Percentiles rank a stretch among this genome's conserved stretches.
phyloP scores from a whole-genome alignment of 1,140 invertebrate species.

The Drosophila fuyamai region DNA sequence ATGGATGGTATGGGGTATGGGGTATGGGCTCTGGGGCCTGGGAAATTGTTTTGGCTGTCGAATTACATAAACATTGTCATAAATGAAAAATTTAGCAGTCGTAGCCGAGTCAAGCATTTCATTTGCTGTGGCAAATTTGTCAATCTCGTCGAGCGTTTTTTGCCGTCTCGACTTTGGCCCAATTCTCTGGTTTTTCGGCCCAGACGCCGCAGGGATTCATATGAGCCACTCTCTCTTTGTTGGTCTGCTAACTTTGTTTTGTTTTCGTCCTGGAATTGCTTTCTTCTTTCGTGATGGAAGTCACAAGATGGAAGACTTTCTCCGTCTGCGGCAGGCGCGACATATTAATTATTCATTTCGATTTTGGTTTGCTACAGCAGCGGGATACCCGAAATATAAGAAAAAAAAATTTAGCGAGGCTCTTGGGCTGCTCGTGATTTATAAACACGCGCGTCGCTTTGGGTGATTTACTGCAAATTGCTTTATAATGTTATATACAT shows the following conservation, averaged over 20 bases:
- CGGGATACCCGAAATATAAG: constrained; percentile 19
- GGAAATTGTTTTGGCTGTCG: constrained; percentile 77
- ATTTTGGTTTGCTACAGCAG: constrained; percentile 68
- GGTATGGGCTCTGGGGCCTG: not conserved
- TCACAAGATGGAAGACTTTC: constrained; percentile 31
- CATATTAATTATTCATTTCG: constrained; percentile 83
- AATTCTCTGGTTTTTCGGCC: constrained; percentile 29
- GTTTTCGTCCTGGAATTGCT: constrained; percentile 46
- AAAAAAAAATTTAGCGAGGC: constrained; percentile 9
- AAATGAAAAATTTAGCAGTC: constrained; percentile 76
- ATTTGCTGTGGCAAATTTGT: constrained; percentile 75
- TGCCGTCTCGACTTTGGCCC: constrained; percentile 31
- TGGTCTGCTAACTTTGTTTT: constrained; percentile 47
- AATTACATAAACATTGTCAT: constrained; percentile 83
- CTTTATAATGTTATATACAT: constrained; percentile 82
- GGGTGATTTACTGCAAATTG: constrained; percentile 81
- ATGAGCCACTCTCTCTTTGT: constrained; percentile 36
- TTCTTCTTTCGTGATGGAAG: constrained; percentile 34
- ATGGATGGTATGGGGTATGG: not conserved
- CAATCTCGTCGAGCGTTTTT: constrained; percentile 57
- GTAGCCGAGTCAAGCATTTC: constrained; percentile 58
- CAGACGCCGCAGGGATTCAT: constrained; percentile 59
- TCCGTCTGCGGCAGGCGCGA: constrained; percentile 70
- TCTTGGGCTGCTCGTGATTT: constrained; percentile 69
- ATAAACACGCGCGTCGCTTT: constrained; percentile 80